phyloP scores from a whole-genome alignment of 2,888 invertebrate species.

The Calliphora vomitoria region DNA sequence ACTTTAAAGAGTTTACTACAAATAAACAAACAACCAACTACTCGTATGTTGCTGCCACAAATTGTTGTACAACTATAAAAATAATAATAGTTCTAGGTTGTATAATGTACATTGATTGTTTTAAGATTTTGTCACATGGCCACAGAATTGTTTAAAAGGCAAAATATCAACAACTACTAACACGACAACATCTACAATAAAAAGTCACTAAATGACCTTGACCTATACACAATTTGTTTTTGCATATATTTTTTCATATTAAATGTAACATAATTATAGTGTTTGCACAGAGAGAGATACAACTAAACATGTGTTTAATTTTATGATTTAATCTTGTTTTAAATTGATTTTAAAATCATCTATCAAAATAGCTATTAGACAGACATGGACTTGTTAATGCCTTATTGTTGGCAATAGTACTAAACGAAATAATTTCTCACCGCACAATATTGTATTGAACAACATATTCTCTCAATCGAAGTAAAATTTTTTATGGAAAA shows the following conservation, averaged over 20 bases:
- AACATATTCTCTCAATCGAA: no score
- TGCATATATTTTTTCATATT: neutral
- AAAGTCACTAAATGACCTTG: slow-evolving; percentile 57
- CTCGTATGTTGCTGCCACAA: slow-evolving; percentile 18
- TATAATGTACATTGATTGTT: neutral
- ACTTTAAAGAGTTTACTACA: slow-evolving; percentile 3
- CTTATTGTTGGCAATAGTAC: no score
- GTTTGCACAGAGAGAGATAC: neutral
- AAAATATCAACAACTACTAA: slow-evolving; percentile 51
- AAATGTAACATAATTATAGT: neutral
- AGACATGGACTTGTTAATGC: neutral
- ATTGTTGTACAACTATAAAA: slow-evolving; percentile 23
- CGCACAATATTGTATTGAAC: no score
- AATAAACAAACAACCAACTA: neutral
- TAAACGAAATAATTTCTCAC: no score
- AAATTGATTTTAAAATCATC: neutral
- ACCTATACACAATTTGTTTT: slow-evolving; percentile 25
- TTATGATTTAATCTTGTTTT: neutral
- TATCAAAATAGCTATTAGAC: neutral
- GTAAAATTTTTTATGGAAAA: no score
- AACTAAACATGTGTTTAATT: neutral
- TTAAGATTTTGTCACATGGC: slow-evolving; percentile 49
- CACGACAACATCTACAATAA: slow-evolving; percentile 37
- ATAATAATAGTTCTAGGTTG: slow-evolving; percentile 34
- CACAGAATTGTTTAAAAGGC: neutral